Evolutionary conservation across 2,797 vertebrate genomes (phyloP), one percentile per base, ranked within the genome.

Genomic region (Kryptolebias ocellatus): DNA sequence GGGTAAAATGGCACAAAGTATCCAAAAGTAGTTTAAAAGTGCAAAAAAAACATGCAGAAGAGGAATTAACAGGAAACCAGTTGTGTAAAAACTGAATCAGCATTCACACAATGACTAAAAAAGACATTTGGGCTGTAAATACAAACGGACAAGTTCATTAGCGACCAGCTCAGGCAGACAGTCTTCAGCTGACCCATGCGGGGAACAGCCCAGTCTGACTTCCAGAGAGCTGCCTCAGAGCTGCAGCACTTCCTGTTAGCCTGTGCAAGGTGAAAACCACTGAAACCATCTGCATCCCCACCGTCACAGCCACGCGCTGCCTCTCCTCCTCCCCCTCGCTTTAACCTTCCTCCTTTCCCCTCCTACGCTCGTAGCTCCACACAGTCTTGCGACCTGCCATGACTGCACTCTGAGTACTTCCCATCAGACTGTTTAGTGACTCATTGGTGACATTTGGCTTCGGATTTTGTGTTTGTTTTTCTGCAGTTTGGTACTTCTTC

Each of bases 361-460:
- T 79, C 64, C 53, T 56, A 29, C n/a, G 59, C 69, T 72, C 74
- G 72, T 76, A 67, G 74, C 66, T 53, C 56, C 29, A 54, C 64
- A 60, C 66, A 68, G 68, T 70, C 39, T 17, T 15, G 50, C 72
- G 73, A 83, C 78, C 67, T 67, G 18, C 27, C 27, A 46, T 52
- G 51, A 66, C 63, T 70, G 50, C 62, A 39, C 67, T 50, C 53
- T 15, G 59, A 67, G 53, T 15, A 75, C 76, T 81, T 81, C 82
- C 79, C 78, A 78, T 80, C 75, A 67, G 79, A 61, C 74, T 52
- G 56, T 67, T 83, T 63, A 72, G 80, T 88, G 86, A 88, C 86
- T 90, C 84, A 87, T 67, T 71, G 77, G 57, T 83, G 86, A 83
- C 78, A 81, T 90, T 90, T 89, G 82, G 80, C 67, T 46, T 61